Evolutionary conservation across 2,797 vertebrate species (phyloP), one percentile per base, ranked within the genome.

Genomic region (Aphelocoma californica): DNA sequence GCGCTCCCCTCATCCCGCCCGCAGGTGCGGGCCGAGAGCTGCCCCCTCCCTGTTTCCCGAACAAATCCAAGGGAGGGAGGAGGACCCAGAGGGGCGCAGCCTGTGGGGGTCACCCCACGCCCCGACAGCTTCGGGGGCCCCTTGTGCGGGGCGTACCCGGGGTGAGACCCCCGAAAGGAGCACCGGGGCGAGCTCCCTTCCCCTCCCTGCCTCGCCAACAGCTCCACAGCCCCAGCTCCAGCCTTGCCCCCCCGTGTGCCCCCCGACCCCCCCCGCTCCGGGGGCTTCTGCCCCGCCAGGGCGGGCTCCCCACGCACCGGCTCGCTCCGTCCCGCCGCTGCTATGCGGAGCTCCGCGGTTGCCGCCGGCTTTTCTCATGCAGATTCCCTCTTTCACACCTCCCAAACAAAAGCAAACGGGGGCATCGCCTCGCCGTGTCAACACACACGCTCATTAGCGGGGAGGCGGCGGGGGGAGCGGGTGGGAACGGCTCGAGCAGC

Each of bases 371-470:
- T 97, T 95, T 97, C 96, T 94, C 82, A 98, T 97, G 96, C 94
- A 97, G 95, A 97, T 96, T 96, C 95, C 91, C 95, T 97, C 97
- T 97, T 98, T 98, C 98, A 98, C 98, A 98, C 98, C 97, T 98
- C 96, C 97, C 95, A 98, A 98, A 98, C 98, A 98, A 98, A 98
- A 97, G 97, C 97, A 97, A 98, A 97, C 97, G 97, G 97, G 97
- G 97, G 97, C 97, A 97, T 95, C 82, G 97, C 96, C 91, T 97
- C 92, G 96, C 96, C 97, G 96, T 97, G 98, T 97, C 97, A 97
- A 98, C 98, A 98, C 95, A 97, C 97, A 96, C 90, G 90, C 97
- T 97, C 97, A 98, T 98, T 98, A 97, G 97, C 96, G 95, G 92
- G 93, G 53, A 75, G 31, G 69, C 80, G 80, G 50, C 17, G 85